Base-by-base conservation (phyloP, 2,113 vertebrate genomes). In the Pygoscelis antarcticus region DNA sequence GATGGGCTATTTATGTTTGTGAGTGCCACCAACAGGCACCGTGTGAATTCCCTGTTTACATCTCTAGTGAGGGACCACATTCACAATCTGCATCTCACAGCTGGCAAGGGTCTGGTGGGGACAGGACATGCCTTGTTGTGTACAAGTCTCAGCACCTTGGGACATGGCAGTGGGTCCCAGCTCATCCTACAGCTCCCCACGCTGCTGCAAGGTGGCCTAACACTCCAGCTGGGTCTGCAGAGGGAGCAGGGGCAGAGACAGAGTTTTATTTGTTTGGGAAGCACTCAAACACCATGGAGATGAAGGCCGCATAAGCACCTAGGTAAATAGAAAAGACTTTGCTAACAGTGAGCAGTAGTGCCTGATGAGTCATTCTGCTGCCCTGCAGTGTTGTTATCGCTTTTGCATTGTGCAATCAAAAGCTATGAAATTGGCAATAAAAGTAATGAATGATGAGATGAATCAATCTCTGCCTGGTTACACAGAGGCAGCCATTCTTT, bases 201-300 rank as follows among this genome's bases (percentile, higher is more conserved):
- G 2, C 9, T 91, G 58, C 70, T 70, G 30, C 4, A 42, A 88
- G 75, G 27, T 61, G 77, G 36, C 27, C 27, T 34, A 34, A 17
- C 4, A 4, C 66, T 89, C 87, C 70, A 91, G 61, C 91, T 95
- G 81, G 30, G 12, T 76, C 89, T 96, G 70, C 89, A 89, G 74
- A 91, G 83, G 77, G 51, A 95, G 61, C n/a, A 87, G 44, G 54
- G 62, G 25, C 44, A 94, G 77, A 92, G 40, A 68, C 25, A 36
- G 86, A 29, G 84, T 36, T 96, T 74, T 96, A 76, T 95, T 97
- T 96, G 89, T 95, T 97, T 97, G 94, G 77, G 92, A 95, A 96
- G 80, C 89, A 93, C 92, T 97, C 89, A 94, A 83, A 90, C 74
- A 74, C 94, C 75, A 85, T 94, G 93, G 95, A 96, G 91, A 96